A percentile compares a stretch with the other conserved stretches of the same genome.
Evolutionary conservation across 2,113 vertebrate genomes (phyloP).

Genomic region (Osmerus eperlanus): DNA sequence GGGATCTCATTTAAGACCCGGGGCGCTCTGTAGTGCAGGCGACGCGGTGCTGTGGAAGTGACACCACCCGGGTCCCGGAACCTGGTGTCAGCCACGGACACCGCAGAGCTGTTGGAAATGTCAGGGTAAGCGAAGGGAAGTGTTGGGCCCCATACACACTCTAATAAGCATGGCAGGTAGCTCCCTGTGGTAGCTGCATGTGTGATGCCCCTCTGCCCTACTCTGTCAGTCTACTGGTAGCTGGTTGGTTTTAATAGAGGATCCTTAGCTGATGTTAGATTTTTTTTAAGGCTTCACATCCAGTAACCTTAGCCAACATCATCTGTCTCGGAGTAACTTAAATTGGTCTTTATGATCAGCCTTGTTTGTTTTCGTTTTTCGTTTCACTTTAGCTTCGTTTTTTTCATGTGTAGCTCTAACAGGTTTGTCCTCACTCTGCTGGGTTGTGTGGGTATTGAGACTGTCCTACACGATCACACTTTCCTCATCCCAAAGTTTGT

Average conservation of each 20-base stretch:
- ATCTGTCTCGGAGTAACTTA: not conserved
- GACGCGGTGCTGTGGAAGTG: constrained; percentile 56
- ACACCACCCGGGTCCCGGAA: constrained; percentile 57
- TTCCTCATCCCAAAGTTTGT: too few species aligned
- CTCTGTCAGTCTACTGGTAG: constrained; percentile 53
- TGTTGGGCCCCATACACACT: constrained; percentile 50
- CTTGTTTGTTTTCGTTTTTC: too few species aligned
- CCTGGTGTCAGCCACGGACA: constrained; percentile 49
- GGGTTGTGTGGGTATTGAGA: too few species aligned
- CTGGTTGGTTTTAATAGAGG: constrained; percentile 60
- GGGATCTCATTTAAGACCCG: constrained; percentile 76
- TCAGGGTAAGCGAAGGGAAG: constrained; percentile 70
- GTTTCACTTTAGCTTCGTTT: too few species aligned
- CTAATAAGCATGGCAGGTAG: constrained; percentile 65
- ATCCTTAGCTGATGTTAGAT: constrained; percentile 58
- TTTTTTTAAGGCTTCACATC: constrained; percentile 45
- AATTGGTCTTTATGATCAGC: too few species aligned
- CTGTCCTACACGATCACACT: too few species aligned
- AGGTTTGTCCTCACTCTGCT: too few species aligned
- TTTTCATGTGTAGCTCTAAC: too few species aligned
- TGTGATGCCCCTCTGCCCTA: constrained; percentile 25
- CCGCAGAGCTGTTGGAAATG: constrained; percentile 65
- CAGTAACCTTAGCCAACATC: not conserved
- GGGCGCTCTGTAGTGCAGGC: constrained; percentile 61
- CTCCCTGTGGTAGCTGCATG: constrained; percentile 49